Conservation (phyloP, 2,113 vertebrate genomes). For the Dipodomys spectabilis region DNA sequence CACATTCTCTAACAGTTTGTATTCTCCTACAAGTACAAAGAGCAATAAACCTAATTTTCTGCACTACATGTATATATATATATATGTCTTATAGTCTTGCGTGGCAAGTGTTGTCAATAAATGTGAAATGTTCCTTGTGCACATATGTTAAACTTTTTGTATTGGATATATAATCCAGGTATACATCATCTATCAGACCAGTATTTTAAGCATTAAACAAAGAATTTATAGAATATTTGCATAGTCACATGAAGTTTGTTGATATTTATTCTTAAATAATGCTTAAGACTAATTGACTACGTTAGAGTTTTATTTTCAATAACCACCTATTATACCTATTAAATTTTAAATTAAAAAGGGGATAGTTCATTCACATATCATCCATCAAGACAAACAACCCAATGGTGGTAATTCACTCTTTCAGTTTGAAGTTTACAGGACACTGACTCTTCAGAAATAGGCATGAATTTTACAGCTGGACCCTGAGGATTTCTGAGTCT, state of each 20-base stretch:
- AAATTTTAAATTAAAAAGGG: not conserved
- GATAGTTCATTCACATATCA: not conserved
- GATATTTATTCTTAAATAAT: not conserved
- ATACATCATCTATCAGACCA: not conserved
- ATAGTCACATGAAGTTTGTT: not conserved
- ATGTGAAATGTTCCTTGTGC: not conserved
- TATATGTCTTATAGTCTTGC: not conserved
- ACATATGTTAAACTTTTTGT: not conserved
- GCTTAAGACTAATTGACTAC: not conserved
- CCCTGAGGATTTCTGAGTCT: not conserved
- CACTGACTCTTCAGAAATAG: not conserved
- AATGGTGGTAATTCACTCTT: not conserved
- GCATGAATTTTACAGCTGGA: not conserved
- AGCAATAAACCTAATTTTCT: not conserved
- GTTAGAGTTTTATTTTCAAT: not conserved
- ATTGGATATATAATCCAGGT: not conserved
- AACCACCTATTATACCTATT: not conserved
- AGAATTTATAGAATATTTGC: not conserved
- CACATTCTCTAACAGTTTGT: rapidly evolving
- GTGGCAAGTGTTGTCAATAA: not conserved
- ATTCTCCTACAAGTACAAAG: not conserved
- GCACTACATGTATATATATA: not conserved
- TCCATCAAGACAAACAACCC: not conserved
- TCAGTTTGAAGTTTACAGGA: not conserved
- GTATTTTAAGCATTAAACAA: not conserved